Evolutionary conservation across 1,140 invertebrate genomes (phyloP).

Genomic region (Pogonus chalceus): DNA sequence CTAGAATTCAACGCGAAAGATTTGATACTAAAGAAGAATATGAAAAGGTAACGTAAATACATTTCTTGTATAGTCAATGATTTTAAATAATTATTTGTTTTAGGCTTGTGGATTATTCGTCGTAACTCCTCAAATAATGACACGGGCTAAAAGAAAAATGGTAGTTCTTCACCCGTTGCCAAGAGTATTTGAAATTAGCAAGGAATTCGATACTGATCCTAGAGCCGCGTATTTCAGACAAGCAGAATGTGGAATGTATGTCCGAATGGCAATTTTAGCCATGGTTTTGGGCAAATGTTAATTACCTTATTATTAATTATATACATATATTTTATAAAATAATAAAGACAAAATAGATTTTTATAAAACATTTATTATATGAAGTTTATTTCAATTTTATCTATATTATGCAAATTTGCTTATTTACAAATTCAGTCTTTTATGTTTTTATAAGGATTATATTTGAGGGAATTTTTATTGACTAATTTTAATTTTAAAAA

Average conservation of each 20-base stretch:
- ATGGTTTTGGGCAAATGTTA: conserved; percentile 68
- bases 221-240: conserved; percentile 97
- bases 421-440: too few species aligned
- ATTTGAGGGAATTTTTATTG: too few species aligned
- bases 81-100: conserved; percentile 11
- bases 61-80: neutral
- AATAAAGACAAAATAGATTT: too few species aligned
- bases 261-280: conserved; percentile 92
- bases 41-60: conserved; percentile 61
- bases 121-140: conserved; percentile 92
- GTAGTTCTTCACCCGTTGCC: conserved; percentile 97
- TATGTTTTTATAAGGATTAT: too few species aligned
- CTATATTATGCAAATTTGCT: too few species aligned
- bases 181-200: conserved; percentile 86
- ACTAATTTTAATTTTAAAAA: too few species aligned
- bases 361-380: too few species aligned
- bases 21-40: conserved; percentile 81
- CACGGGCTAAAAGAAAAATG: conserved; percentile 83
- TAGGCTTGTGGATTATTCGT: conserved; percentile 78
- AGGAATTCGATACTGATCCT: conserved; percentile 90
- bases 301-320: too few species aligned
- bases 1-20: conserved; percentile 90
- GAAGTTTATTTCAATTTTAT: too few species aligned
- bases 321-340: conserved; percentile 1
- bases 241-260: conserved; percentile 95